Conservation (phyloP, 2,888 invertebrate genomes). For the Pecten maximus region DNA sequence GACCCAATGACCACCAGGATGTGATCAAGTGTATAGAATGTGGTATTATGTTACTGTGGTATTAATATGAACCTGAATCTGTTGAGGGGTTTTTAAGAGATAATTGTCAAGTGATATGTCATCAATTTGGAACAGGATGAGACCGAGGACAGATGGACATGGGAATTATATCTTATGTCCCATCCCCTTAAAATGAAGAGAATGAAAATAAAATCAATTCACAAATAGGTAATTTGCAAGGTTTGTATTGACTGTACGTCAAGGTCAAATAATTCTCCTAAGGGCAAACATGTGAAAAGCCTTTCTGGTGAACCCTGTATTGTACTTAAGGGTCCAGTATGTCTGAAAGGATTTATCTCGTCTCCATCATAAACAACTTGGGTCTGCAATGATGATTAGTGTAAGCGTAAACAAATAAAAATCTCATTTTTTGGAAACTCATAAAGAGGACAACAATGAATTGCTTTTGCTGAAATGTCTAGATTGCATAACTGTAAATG, state of each 20-base stretch:
- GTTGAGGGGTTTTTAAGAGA: no score
- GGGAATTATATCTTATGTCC: no score
- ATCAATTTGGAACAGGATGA: no score
- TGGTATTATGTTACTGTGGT: no score
- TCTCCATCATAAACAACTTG: background rate
- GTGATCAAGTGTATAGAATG: no score
- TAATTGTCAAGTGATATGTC: no score
- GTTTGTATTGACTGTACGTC: background rate
- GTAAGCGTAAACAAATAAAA: background rate
- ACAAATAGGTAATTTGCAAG: no score
- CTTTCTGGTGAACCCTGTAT: background rate
- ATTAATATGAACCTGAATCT: no score
- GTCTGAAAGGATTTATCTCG: background rate
- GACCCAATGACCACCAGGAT: no score
- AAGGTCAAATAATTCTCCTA: background rate
- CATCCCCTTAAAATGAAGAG: no score
- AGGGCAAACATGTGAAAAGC: background rate
- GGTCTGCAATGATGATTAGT: background rate
- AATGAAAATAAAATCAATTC: no score
- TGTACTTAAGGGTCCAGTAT: background rate
- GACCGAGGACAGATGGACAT: no score
- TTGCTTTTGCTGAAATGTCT: background rate
- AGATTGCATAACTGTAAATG: slow-evolving; percentile 20
- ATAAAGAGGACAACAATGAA: slow-evolving; percentile 5
- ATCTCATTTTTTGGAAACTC: background rate